Conservation (phyloP, 2,113 vertebrate species). For the Gavialis gangeticus region DNA sequence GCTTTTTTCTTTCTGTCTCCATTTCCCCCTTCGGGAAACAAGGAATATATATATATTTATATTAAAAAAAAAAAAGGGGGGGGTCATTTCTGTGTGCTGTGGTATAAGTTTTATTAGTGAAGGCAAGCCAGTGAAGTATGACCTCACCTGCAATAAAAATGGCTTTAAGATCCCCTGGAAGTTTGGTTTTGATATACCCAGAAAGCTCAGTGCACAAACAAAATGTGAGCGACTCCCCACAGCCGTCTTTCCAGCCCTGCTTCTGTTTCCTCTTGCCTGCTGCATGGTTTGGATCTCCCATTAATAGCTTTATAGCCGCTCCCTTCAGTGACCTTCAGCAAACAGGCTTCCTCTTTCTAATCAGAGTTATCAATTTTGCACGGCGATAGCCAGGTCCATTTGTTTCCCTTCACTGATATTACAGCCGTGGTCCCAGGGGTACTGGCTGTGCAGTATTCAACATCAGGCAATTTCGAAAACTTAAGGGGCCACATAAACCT, state of each 20-base stretch:
- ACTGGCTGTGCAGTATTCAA: not conserved
- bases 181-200: not conserved
- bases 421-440: not conserved
- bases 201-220: not conserved
- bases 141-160: not conserved
- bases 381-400: not conserved
- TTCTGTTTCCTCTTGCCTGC: not conserved
- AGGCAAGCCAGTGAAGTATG: not conserved
- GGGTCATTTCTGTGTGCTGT: not conserved
- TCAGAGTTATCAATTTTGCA: not conserved
- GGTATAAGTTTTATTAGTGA: not conserved
- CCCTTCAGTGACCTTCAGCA: not conserved
- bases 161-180: not conserved
- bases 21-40: not conserved
- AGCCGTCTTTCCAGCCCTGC: not conserved
- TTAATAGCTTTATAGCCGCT: not conserved
- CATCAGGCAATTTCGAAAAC: not conserved
- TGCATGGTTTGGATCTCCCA: not conserved
- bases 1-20: not conserved
- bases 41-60: no score
- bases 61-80: no score
- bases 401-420: fast-evolving
- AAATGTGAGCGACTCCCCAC: not conserved
- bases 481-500: not conserved
- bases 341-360: not conserved